Percentiles rank a stretch among this genome's conserved stretches.
Evolutionary conservation across 2,113 vertebrate species (phyloP).

Genomic region (Lagopus leucura): DNA sequence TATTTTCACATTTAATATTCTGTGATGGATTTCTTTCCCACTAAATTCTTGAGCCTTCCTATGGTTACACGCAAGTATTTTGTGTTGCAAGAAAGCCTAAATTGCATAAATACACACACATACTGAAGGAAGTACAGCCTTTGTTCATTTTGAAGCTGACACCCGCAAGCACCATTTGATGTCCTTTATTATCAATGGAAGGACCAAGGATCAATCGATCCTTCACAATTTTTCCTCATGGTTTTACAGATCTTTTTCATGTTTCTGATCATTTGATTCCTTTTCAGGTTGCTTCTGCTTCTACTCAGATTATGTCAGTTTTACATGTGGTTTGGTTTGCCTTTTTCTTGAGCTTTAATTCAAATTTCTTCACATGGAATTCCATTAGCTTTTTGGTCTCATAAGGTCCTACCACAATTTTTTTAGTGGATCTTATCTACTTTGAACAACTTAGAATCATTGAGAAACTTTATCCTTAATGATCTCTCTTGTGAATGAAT

Average conservation of each 20-base stretch:
- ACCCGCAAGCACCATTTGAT: background rate
- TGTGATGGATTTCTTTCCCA: background rate
- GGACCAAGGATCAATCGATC: too few relatives aligned
- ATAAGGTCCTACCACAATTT: background rate
- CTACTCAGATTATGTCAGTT: background rate
- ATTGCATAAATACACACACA: too few relatives aligned
- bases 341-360: background rate
- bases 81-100: background rate
- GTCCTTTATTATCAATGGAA: background rate
- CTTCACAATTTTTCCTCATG: background rate
- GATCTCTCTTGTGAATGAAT: background rate
- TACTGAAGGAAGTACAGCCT: accelerated
- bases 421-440: background rate
- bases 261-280: background rate
- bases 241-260: background rate
- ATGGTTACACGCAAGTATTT: background rate
- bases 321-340: background rate
- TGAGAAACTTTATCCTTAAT: background rate
- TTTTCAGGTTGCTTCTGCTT: background rate
- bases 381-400: too few relatives aligned
- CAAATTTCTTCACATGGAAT: background rate
- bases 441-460: background rate
- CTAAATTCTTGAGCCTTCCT: accelerated
- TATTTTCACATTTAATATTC: background rate
- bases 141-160: background rate